Evolutionary conservation across 2,888 invertebrate genomes (phyloP), one percentile per base, ranked within the genome.

Genomic region (Caenorhabditis angaria): DNA sequence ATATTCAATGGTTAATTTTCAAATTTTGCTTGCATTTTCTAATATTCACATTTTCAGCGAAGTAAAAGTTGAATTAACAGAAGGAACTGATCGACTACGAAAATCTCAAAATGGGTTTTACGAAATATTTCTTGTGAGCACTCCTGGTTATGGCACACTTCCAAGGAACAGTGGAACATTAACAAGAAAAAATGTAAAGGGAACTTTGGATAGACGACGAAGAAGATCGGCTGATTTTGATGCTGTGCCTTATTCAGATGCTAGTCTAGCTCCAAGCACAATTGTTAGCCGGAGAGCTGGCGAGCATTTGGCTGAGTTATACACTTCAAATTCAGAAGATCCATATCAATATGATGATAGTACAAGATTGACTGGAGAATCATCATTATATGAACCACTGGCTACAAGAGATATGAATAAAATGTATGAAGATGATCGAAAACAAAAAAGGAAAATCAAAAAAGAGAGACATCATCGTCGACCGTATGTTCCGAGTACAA

Each of bases 401-500:
- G 64, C 61, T 1, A 51, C 66, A 2, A n/a, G 75, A 10, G 75
- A 70, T 50, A 47, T 78, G 61, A 70, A 72, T 29, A 61, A 61
- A 47, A 65, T 56, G 28, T 62, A 70, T 53, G 67, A 70, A 10
- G 70, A 66, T 27, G 73, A 69, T 20, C 32, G 73, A 12, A 61
- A 57, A 18, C 54, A 62, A 24, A 69, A 69, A 20, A 64, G 77
- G 32, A 78, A 80, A 50, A 78, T 76, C 53, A 69, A 80, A 48
- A 78, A 80, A 41, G 73, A 82, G 24, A 48, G 79, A 32, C 80
- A 78, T 63, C 41, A 41, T 47, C 65, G 83, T 28, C 76, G 78
- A 59, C 77, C 82, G 2, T 85, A 85, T 53, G 85, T 85, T 0
- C 85, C 85, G 3, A 84, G 83, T 54, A 85, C 85, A 0, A 82